A percentile compares a stretch with the other conserved stretches of the same genome.
Conservation (phyloP, 2,113 vertebrate species). For the Galemys pyrenaicus region DNA sequence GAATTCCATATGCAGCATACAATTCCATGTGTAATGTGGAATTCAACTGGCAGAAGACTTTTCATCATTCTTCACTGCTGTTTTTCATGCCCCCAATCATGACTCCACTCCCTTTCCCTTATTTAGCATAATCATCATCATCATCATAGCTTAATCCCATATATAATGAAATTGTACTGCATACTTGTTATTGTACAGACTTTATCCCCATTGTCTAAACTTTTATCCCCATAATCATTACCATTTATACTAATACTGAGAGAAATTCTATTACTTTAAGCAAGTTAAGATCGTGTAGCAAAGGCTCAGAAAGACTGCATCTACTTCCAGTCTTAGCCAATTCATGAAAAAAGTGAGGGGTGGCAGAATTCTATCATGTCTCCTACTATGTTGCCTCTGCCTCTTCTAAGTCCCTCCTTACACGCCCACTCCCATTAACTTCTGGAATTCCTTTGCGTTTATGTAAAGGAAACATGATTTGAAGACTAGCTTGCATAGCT, state of each 20-base stretch:
- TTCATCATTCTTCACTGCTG: not conserved
- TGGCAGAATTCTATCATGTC: not conserved
- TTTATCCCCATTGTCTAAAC: not conserved
- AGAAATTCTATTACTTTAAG: conserved; percentile 9
- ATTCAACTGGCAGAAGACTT: not conserved
- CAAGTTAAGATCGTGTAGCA: not conserved
- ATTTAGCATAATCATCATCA: not conserved
- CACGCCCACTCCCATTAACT: not conserved
- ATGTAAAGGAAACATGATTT: not conserved
- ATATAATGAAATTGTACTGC: not conserved
- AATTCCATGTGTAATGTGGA: not conserved
- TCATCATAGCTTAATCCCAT: not conserved
- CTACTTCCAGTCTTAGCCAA: not conserved
- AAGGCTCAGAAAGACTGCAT: not conserved
- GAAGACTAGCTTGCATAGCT: not conserved
- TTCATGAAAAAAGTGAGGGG: not conserved
- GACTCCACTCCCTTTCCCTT: not conserved
- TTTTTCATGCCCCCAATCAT: not conserved
- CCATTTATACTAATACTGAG: not conserved
- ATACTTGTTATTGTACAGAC: not conserved
- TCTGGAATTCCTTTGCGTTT: not conserved
- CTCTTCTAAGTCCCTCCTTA: not conserved
- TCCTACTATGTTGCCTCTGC: not conserved
- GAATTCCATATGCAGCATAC: not conserved
- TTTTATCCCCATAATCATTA: not conserved